phyloP scores from a whole-genome alignment of 2,888 invertebrate genomes.

The Drosophila pullipes region DNA sequence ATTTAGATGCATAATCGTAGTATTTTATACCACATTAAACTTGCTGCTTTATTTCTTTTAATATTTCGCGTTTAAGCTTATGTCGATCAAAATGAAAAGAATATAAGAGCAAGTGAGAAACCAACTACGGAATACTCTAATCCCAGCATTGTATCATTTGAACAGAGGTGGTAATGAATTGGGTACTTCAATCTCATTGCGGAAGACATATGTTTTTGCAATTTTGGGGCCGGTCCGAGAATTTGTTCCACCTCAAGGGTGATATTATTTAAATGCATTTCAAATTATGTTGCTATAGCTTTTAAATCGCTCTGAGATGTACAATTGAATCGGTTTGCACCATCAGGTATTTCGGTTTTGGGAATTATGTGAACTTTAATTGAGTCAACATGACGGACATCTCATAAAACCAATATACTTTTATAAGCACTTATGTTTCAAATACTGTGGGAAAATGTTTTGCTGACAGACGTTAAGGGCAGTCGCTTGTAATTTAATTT shows the following conservation, averaged over 20 bases:
- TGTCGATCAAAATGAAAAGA: no score
- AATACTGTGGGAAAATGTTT: slow-evolving; percentile 29
- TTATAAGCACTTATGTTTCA: neutral
- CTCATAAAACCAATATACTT: no score
- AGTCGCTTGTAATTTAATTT: slow-evolving; percentile 42
- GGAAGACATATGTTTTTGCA: neutral
- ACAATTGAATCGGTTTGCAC: no score
- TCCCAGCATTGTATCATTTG: no score
- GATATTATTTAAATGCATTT: neutral
- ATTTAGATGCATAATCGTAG: neutral
- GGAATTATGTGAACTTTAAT: no score
- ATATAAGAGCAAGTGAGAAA: neutral
- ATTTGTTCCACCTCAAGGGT: neutral
- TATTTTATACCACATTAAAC: neutral
- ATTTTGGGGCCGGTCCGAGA: neutral
- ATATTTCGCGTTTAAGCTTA: neutral
- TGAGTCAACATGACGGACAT: no score
- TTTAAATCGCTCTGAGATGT: no score
- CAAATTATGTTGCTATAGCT: no score
- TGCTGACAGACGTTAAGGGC: slow-evolving; percentile 46
- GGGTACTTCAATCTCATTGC: neutral
- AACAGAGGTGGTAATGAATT: neutral
- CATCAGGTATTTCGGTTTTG: no score
- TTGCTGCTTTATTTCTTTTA: neutral
- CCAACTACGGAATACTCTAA: neutral